Base-by-base conservation (phyloP, 1,140 invertebrate species). In the Monochamus saltuarius region DNA sequence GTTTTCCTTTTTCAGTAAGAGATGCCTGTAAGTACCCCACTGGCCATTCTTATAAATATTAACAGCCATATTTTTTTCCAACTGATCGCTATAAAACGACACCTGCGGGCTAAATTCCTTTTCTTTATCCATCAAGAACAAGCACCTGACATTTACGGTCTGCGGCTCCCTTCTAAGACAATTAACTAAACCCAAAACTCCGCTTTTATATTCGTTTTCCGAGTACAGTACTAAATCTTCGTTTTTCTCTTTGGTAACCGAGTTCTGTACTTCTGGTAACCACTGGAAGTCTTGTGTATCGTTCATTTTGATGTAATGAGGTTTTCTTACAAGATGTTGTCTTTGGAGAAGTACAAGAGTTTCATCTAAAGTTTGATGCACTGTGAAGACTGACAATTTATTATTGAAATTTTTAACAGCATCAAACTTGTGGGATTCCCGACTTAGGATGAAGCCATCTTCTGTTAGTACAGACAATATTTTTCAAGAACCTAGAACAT, bases 141-240 rank as follows among this genome's bases (percentile, higher is more conserved):
- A 71, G 35, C 84, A 83, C 49, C 81, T 80, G 4, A 85, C 75
- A 8, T 84, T 64, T 37, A 52, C 40, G n/a, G 60, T 57, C 11
- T 53, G 57, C 8, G 85, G 84, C 69, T 92, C 90, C 69, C 80
- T 85, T 59, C 85, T 77, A 0, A 91, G 62, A 69, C 89, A 91
- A 47, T 90, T 91, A 0, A 87, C 81, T n/a, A 98, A 75, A 11
- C 95, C 95, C 14, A 97, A 68, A 13, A 95, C 78, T 22, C 95
- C 95, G 77, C 83, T 29, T 29, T 29, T 29, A 16, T 75, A 74
- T 59, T 87, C 84, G 64, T 83, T 81, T 73, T 86, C 81, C 7
- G 80, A 77, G 42, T 85, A 82, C 0, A 88, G 64, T 4, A 89
- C 70, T 11, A 87, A 64, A 49, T 79, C 76, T 2, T 78, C 2